Evolutionary conservation across 2,797 vertebrate genomes (phyloP).

Genomic region (Sebastiscus albofasciatus): DNA sequence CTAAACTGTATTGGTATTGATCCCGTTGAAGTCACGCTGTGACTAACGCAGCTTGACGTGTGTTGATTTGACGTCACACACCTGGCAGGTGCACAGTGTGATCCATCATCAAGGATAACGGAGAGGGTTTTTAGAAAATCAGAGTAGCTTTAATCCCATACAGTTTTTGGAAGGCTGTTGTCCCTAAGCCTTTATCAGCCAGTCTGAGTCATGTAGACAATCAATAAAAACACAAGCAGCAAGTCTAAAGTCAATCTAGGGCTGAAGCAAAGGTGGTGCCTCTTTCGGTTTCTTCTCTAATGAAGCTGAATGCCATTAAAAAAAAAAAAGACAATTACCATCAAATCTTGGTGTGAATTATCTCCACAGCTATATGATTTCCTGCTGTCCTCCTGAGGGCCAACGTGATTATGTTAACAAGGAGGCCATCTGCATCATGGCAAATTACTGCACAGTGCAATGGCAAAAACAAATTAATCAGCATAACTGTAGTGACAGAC

Average conservation of each 20-base stretch:
- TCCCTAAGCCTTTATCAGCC: slow-evolving; percentile 4
- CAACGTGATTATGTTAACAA: slow-evolving; percentile 51
- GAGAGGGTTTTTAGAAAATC: neutral
- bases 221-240: slow-evolving; percentile 24
- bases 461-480: slow-evolving; percentile 15
- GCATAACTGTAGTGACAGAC: neutral
- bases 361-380: slow-evolving; percentile 26
- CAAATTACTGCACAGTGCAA: slow-evolving; percentile 24
- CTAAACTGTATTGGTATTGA: slow-evolving; percentile 20
- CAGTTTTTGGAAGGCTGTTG: neutral
- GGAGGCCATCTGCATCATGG: slow-evolving; percentile 43
- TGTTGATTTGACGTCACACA: slow-evolving; percentile 27
- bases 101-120: neutral
- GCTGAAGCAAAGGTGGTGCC: neutral
- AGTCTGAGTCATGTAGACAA: neutral
- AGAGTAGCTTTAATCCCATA: slow-evolving; percentile 7
- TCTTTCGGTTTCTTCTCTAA: neutral
- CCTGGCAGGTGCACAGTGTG: slow-evolving; percentile 9
- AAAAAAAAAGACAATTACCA: slow-evolving; percentile 25
- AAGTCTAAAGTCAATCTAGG: neutral
- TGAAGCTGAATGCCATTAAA: slow-evolving; percentile 4
- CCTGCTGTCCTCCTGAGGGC: slow-evolving; percentile 38
- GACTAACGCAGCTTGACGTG: neutral
- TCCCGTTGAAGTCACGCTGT: neutral
- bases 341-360: slow-evolving; percentile 32